Evolutionary conservation across 2,797 vertebrate species (phyloP).

Genomic region (Chromis chromis): DNA sequence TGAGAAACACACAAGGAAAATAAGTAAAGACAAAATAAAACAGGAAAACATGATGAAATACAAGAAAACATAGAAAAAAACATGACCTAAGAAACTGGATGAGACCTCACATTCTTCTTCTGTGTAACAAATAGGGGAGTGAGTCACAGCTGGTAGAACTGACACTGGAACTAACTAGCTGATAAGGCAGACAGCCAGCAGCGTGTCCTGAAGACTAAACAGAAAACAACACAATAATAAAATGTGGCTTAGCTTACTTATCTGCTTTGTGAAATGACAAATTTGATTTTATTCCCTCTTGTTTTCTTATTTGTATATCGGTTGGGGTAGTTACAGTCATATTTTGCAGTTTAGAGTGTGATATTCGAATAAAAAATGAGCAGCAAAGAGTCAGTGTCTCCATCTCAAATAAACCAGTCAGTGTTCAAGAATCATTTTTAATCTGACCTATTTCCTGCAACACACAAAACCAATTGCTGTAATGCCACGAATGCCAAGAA

Average conservation of each 20-base stretch:
- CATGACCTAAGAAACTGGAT: neutral
- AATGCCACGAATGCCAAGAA: too few relatives aligned
- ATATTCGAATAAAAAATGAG: neutral
- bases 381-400: too few relatives aligned
- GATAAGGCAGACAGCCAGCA: constrained; percentile 10
- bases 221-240: neutral
- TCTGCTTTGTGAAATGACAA: too few relatives aligned
- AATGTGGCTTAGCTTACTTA: neutral
- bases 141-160: constrained; percentile 5
- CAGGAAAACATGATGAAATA: too few relatives aligned
- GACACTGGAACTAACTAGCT: constrained; percentile 9
- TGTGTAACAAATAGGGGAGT: constrained; percentile 2
- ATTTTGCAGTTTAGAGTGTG: neutral
- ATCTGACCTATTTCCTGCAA: neutral
- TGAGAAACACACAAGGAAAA: too few relatives aligned
- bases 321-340: neutral
- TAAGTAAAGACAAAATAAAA: too few relatives aligned
- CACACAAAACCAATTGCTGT: neutral
- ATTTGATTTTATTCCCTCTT: neutral
- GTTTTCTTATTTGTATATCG: neutral
- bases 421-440: neutral
- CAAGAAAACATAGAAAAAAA: too few relatives aligned
- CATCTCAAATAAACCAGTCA: neutral
- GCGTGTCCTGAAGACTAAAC: neutral
- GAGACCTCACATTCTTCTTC: neutral